These are phyloP conservation scores for Harpagus bidentatus DNA, from an alignment of 2,113 vertebrate species.

Conservation along the genomic window DNA sequence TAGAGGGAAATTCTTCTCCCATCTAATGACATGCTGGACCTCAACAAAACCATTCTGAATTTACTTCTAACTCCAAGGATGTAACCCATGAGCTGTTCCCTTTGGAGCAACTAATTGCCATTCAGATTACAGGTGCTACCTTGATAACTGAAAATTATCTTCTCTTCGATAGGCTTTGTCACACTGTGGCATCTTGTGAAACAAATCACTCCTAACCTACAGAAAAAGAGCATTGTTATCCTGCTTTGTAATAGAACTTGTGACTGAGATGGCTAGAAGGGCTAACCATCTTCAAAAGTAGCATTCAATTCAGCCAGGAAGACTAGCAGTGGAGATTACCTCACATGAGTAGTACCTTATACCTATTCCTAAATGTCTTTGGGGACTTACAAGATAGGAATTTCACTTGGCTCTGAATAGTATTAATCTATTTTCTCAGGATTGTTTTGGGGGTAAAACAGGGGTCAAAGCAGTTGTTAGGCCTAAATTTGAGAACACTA, in stretches of 20 bases:
- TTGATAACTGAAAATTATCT: neutral
- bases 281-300: neutral
- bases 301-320: neutral
- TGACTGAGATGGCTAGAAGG: neutral
- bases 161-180: neutral
- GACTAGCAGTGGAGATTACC: neutral
- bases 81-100: neutral
- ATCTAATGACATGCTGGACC: neutral
- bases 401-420: neutral
- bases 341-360: neutral
- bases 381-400: neutral
- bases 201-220: neutral
- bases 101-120: neutral
- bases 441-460: neutral
- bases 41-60: neutral
- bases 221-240: neutral
- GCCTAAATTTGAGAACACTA: neutral
- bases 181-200: neutral
- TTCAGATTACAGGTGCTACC: neutral
- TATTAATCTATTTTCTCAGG: neutral
- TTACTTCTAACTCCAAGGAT: neutral
- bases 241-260: neutral
- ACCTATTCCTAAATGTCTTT: neutral
- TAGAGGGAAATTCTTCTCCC: neutral
- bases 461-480: neutral